Base-by-base conservation (phyloP, 2,113 vertebrate genomes). In the Heterochromis multidens region DNA sequence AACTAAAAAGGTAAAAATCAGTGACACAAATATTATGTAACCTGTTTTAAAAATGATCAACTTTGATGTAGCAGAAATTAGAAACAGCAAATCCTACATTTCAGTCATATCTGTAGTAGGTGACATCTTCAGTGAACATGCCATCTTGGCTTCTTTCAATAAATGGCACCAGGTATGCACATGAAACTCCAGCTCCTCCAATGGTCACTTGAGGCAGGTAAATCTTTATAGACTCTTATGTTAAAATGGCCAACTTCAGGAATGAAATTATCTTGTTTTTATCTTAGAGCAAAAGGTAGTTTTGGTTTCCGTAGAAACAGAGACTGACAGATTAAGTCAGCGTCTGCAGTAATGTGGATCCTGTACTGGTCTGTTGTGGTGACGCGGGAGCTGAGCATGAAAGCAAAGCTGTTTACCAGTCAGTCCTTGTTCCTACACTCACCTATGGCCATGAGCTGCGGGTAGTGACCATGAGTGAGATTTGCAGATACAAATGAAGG, bases 291-390 rank as follows among this genome's bases (percentile, higher is more conserved):
- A n/a, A n/a, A n/a, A n/a, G 61, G n/a, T 35, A 35, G 19, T 31
- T 35, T 63, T 63, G n/a, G 61, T 63, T 37, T 63, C 37, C 31
- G 7, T 37, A 1, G n/a, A 0, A 63, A 33, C 61, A 63, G 35
- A 65, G 33, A 65, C 0, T 23, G 21, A 40, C 12, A 40, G 21
- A 40, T 2, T n/a, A 40, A 35, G n/a, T 2, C 62, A 0, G 4
- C n/a, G 40, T 67, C 25, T 67, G 35, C 35, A 25, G 63, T 67
- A 3, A 17, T 0, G 63, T 40, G 0, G 21, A 37, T 25, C 35
- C 16, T 67, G 35, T 1, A 10, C 63, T 40, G 35, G n/a, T 43
- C 13, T 67, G 40, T 0, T 67, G 35, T 1, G n/a, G 35, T n/a
- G 23, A 43, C 40, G 63, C 13, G 25, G 63, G 13, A 43, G 35